Evolutionary conservation across 2,888 invertebrate genomes (phyloP), one percentile per base, ranked within the genome.

Genomic region (Drosophila prostipennis): DNA sequence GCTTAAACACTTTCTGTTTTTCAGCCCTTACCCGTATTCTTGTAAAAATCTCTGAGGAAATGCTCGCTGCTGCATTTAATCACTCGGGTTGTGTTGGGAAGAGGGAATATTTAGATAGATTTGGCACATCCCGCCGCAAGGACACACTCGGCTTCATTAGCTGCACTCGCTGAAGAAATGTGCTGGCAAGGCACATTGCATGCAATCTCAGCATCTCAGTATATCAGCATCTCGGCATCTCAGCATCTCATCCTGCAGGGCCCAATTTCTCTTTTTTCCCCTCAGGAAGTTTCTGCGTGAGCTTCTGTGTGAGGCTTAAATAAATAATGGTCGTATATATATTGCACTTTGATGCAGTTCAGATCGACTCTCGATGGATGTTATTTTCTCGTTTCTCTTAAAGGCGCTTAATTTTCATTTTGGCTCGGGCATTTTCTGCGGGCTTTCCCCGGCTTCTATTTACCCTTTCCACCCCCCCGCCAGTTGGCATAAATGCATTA

Each of bases 241-340:
- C 43, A 19, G 29, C 26, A 57, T 57, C 37, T 11, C 40, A 59
- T 61, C 72, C 55, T 60, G 45, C 40, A 29, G 40, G 45, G 42
- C 40, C 52, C 51, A 29, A 59, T 65, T 59, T 65, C 59, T 73
- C 59, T 52, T 51, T 26, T 37, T 11, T 16, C 34, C 40, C 26
- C 45, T 19, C 46, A 23, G 52, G 37, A 52, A 51, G 32, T 48
- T 57, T 29, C 48, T 37, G 43, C 36, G 51, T 51, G 51, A 10
- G 23, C 40, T 42, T 23, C 13, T 46, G 55, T 60, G 51, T 48
- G 58, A 29, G 53, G 74, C 80, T 78, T 89, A 77, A 89, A 89
- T 89, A 86, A 86, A 85, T 86, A 86, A 89, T 86, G 78, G 59
- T 76, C 71, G 79, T 85, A 73, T 89, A 72, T 72, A 64, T 87